These are phyloP conservation scores for Brachyalestes nurse DNA, from an alignment of 2,797 vertebrate species.

Conservation along the genomic window DNA sequence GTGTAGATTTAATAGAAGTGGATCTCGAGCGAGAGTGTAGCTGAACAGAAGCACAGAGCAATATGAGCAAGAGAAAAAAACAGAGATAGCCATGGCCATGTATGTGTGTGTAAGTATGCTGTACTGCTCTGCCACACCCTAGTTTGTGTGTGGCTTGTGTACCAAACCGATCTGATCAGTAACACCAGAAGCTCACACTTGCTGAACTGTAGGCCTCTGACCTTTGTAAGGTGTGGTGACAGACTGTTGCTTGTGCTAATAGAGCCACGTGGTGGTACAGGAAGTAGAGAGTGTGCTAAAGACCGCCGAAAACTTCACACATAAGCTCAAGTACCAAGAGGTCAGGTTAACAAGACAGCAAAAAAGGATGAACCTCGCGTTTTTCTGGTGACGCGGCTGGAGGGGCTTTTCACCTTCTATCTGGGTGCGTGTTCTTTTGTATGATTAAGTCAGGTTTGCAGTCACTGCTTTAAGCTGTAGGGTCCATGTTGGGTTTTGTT, in stretches of 20 bases:
- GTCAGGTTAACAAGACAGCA: slow-evolving; percentile 26
- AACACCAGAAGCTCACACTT: not conserved
- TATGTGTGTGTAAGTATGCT: too few species aligned
- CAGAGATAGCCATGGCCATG: too few species aligned
- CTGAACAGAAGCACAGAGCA: too few species aligned
- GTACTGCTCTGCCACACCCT: slow-evolving; percentile 10
- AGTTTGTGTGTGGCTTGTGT: not conserved
- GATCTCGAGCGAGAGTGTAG: too few species aligned
- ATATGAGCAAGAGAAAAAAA: too few species aligned
- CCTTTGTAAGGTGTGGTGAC: not conserved
- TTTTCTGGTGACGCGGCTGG: not conserved
- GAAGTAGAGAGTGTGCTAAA: not conserved
- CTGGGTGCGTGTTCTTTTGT: not conserved
- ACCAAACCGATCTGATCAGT: not conserved
- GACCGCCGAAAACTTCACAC: slow-evolving; percentile 32
- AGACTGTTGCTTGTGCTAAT: not conserved
- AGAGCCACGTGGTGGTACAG: not conserved
- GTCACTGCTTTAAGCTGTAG: not conserved
- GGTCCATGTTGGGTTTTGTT: not conserved
- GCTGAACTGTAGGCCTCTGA: not conserved
- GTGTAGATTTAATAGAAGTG: too few species aligned
- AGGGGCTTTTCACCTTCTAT: not conserved
- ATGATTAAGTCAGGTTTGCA: not conserved
- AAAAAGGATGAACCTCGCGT: not conserved
- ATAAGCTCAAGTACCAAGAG: slow-evolving; percentile 2